These are phyloP conservation scores for Phaethon lepturus DNA, from an alignment of 2,113 vertebrate species.

Conservation along the genomic window DNA sequence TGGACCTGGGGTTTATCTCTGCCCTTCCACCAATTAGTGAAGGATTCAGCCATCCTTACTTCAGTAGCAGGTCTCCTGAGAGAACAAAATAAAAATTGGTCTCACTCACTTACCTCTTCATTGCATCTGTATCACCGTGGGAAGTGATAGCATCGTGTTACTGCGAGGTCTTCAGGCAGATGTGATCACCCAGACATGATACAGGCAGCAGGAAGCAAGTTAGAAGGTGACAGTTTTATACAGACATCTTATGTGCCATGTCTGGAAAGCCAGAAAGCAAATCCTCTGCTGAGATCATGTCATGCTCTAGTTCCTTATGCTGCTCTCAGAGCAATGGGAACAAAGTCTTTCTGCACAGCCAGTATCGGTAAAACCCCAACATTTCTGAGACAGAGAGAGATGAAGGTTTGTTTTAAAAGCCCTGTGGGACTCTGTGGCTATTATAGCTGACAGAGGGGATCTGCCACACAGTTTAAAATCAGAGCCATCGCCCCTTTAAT, in stretches of 20 bases:
- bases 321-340: background rate
- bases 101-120: background rate
- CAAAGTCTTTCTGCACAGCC: background rate
- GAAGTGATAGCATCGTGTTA: background rate
- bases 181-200: background rate
- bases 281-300: background rate
- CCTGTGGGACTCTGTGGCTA: background rate
- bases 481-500: background rate
- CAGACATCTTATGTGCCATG: background rate
- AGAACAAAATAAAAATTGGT: background rate
- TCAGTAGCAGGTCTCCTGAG: background rate
- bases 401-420: background rate
- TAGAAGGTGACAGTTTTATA: background rate
- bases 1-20: background rate
- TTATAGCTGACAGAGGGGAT: background rate
- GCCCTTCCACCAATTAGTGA: background rate
- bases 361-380: background rate
- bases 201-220: background rate
- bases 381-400: background rate
- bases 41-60: background rate
- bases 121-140: background rate
- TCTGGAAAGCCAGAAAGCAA: background rate
- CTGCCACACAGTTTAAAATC: conserved; percentile 5
- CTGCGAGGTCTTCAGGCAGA: background rate
- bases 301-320: background rate